Evolutionary conservation across 2,113 vertebrate genomes (phyloP).

Genomic region (Ptychochromis oligacanthus): DNA sequence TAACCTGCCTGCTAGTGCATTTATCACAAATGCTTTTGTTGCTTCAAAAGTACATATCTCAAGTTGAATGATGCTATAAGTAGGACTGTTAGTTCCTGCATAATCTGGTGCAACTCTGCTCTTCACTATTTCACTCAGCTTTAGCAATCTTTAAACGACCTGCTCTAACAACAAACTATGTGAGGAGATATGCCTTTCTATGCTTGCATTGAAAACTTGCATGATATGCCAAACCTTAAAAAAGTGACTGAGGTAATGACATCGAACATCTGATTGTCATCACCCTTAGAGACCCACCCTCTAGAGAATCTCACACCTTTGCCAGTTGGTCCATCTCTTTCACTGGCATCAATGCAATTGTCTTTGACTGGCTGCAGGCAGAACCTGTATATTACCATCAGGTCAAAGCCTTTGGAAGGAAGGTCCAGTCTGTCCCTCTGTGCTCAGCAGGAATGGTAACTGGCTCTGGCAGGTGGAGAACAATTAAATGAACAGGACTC

Average conservation of each 20-base stretch:
- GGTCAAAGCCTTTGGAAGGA: constrained; percentile 47
- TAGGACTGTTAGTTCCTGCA: constrained; percentile 76
- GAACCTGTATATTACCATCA: constrained; percentile 50
- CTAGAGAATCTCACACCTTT: constrained; percentile 52
- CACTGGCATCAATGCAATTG: constrained; percentile 46
- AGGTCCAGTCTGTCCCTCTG: constrained; percentile 44
- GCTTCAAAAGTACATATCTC: constrained; percentile 87
- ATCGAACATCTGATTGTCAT: constrained; percentile 87
- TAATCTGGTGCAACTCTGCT: constrained; percentile 72
- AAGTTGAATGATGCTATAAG: constrained; percentile 78
- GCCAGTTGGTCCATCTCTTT: constrained; percentile 67
- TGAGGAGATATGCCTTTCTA: constrained; percentile 75
- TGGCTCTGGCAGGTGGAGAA: constrained; percentile 62
- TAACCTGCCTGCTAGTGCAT: constrained; percentile 93
- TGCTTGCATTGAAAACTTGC: constrained; percentile 83
- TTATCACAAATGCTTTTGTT: constrained; percentile 86
- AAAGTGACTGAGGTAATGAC: constrained; percentile 92
- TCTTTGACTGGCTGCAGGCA: constrained; percentile 58
- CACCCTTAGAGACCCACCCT: constrained; percentile 77
- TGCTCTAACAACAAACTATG: constrained; percentile 51
- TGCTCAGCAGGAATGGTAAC: constrained; percentile 47
- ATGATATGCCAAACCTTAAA: constrained; percentile 88
- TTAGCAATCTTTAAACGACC: constrained; percentile 58
- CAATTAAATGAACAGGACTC: constrained; percentile 46
- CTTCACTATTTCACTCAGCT: constrained; percentile 60